phyloP scores from a whole-genome alignment of 2,888 invertebrate genomes.

The Tetheella fluctuosa region DNA sequence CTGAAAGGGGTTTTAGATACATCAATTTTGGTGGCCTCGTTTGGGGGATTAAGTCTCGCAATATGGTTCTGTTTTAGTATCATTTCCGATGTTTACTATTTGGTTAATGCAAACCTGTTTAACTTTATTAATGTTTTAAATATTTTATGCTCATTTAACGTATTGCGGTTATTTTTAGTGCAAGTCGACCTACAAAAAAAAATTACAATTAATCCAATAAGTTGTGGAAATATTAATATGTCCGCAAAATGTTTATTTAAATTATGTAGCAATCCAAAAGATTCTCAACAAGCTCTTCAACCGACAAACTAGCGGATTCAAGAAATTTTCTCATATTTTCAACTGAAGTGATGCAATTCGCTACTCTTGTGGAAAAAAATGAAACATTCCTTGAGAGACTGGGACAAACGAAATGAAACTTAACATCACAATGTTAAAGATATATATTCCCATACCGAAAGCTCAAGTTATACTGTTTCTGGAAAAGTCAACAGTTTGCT shows the following conservation, averaged over 20 bases:
- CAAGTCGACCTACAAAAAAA: too few species aligned
- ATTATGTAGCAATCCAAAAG: slow-evolving; percentile 19
- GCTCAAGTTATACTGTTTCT: slow-evolving; percentile 27
- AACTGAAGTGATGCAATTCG: slow-evolving; percentile 27
- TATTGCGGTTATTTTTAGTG: too few species aligned
- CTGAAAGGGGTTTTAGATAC: slow-evolving; percentile 17
- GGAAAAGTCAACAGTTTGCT: slow-evolving; percentile 38
- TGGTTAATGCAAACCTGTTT: neutral
- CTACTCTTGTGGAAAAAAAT: slow-evolving; percentile 21
- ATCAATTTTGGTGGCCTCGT: slow-evolving; percentile 21
- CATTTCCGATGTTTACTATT: neutral
- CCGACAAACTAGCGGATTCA: slow-evolving; percentile 29
- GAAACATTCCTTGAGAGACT: neutral
- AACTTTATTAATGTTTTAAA: too few species aligned
- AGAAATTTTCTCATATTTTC: slow-evolving; percentile 47
- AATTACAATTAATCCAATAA: too few species aligned
- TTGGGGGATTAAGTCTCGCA: slow-evolving; percentile 25
- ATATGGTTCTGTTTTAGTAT: neutral
- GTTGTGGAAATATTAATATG: too few species aligned
- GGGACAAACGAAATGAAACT: neutral
- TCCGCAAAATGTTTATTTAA: slow-evolving; percentile 17
- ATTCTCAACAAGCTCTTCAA: slow-evolving; percentile 20
- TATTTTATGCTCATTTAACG: too few species aligned
- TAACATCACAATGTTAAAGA: slow-evolving; percentile 15
- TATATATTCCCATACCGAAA: slow-evolving; percentile 13